These are phyloP conservation scores for Phengaris alcon DNA, from an alignment of 2,888 invertebrate species.

Conservation along the genomic window DNA sequence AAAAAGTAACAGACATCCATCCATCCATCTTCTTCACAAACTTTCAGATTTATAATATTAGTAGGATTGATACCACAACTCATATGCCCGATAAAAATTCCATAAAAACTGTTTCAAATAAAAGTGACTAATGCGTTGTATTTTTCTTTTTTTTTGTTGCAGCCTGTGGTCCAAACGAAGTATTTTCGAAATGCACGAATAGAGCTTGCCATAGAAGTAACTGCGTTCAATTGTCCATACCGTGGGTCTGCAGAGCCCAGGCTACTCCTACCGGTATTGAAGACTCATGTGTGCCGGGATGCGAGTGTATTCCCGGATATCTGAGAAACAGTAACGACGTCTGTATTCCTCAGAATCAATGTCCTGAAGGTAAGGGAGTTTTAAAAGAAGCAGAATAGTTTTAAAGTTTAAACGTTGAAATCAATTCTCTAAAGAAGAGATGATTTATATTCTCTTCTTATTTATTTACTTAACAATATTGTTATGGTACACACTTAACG, in stretches of 20 bases:
- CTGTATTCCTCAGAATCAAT: conserved; percentile 43
- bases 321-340: conserved; percentile 39
- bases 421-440: too few species aligned
- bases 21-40: too few species aligned
- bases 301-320: conserved; percentile 9
- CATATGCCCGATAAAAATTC: too few species aligned
- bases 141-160: background rate
- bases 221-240: conserved; percentile 22
- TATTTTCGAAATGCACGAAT: conserved; percentile 11
- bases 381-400: background rate
- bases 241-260: background rate
- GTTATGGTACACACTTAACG: too few species aligned
- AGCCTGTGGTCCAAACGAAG: conserved; percentile 6
- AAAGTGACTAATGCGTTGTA: too few species aligned
- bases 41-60: too few species aligned
- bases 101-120: too few species aligned
- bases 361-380: conserved; percentile 33
- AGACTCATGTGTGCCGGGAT: conserved; percentile 8
- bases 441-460: too few species aligned
- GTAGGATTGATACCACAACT: too few species aligned
- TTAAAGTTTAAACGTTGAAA: too few species aligned
- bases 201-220: conserved; percentile 14
- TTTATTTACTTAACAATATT: too few species aligned
- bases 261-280: background rate
- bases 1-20: too few species aligned